Evolutionary conservation across 2,113 vertebrate genomes (phyloP).

Genomic region (Eolophus roseicapilla): DNA sequence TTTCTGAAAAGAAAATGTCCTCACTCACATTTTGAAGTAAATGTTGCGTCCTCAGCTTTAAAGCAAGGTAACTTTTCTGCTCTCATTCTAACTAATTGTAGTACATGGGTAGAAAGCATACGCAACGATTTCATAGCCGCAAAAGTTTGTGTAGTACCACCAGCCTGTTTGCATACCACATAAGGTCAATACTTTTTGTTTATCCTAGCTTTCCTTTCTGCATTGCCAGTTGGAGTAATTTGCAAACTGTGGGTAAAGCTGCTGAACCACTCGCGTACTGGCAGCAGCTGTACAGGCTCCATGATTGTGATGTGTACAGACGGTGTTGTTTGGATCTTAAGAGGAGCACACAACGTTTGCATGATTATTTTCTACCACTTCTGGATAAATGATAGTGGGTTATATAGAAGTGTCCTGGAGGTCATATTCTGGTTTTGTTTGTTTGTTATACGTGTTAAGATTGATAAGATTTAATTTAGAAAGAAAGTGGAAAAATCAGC

Average conservation of each 20-base stretch:
- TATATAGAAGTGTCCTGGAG: neutral
- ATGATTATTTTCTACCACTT: neutral
- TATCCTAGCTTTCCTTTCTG: neutral
- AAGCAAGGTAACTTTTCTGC: neutral
- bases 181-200: neutral
- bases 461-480: neutral
- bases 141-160: neutral
- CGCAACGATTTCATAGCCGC: neutral
- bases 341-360: accelerated
- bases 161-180: neutral
- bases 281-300: neutral
- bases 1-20: neutral
- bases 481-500: neutral
- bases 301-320: neutral
- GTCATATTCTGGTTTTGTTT: neutral
- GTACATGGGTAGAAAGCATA: neutral
- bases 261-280: neutral
- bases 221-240: neutral
- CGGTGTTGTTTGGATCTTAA: neutral
- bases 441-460: neutral
- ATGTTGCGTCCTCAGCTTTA: neutral
- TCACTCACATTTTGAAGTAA: neutral
- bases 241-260: neutral
- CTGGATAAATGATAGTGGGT: neutral
- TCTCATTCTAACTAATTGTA: neutral